Base-by-base conservation (phyloP, 2,888 invertebrate species). In the Leptura quadrifasciata region DNA sequence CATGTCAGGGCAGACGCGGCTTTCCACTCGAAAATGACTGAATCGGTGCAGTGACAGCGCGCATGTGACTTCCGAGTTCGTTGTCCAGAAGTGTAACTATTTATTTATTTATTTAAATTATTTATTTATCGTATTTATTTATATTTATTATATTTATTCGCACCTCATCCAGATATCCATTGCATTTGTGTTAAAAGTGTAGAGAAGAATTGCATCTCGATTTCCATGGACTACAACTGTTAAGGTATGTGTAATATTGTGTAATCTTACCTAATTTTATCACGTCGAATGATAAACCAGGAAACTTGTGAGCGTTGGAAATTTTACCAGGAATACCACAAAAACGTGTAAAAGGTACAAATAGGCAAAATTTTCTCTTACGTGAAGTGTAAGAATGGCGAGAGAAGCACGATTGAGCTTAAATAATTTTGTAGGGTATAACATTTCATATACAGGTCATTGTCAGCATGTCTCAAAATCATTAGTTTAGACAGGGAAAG, bases 1-100 rank as follows among this genome's bases (percentile, higher is more conserved):
- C 80, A 80, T 76, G 74, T 67, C 76, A 54, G 21, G 54, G 58
- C 76, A 77, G 75, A 55, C 75, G 55, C 55, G 64, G 31, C 69
- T 69, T 69, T 58, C 1, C 27, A 35, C 58, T 69, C 20, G 69
- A 20, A 39, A 69, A 20, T 69, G 31, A 69, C 58, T 61, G 52
- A 65, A 52, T 52, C 68, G 69, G 9, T 18, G 57, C 52, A 61
- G 52, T 58, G 60, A 39, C 35, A 21, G 60, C 27, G 52, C 21
- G 35, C 27, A 27, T 31, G 5, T 21, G 27, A 3, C 55, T 31
- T 68, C 54, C 6, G 12, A 21, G 21, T 54, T 9, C 31, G 35
- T 20, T 20, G 3, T 15, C 55, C 35, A 2, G 31, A 24, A 31
- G 20, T 35, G 17, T 31, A 12, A n/a, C 10, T 39, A 35, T 18